Evolutionary conservation across 1,140 invertebrate species (phyloP), one percentile per base, ranked within the genome.

Genomic region (Halesus radiatus): DNA sequence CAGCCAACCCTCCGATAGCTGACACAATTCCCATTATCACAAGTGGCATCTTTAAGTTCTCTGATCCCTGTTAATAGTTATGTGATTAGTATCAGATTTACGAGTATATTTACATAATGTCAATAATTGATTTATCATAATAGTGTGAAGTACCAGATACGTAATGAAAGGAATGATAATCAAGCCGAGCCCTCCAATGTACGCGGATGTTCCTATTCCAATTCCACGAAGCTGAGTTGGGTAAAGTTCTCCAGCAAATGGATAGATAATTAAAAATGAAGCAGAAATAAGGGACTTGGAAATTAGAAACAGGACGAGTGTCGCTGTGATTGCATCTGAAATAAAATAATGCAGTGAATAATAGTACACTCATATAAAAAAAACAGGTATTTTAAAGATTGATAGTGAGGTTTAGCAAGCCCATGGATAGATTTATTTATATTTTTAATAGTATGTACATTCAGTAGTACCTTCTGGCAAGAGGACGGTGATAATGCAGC

Each of bases 161-260:
- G 95, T 97, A 58, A 98, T 94, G 87, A 98, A 96, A 13, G 96
- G 95, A 84, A 98, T 96, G 53, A 97, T 94, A 80, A 97, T 96
- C 15, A 97, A 89, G 26, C 96, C 96, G 79, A 97, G 88, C 20
- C 96, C 95, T 22, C 95, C 95, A 76, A 97, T 94, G 86, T 97
- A 97, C 18, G 96, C 95, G 3, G 95, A 96, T 52, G 95, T 94
- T n/a, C 95, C 96, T 80, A 97, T 96, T 13, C 96, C 96, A 37
- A 97, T 89, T 3, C 96, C 96, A 81, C 96, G 91, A 20, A 96
- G 90, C 87, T 96, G 94, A 3, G 96, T 96, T 0, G 96, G 96
- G 87, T 96, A 97, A 15, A 97, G 87, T 89, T 97, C 96, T 3
- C 95, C 96, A 84, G 96, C 96, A 86, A 97, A 97, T 1, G 96